Evolutionary conservation across 2,113 vertebrate genomes (phyloP).

Genomic region (Acrocephalus arundinaceus): DNA sequence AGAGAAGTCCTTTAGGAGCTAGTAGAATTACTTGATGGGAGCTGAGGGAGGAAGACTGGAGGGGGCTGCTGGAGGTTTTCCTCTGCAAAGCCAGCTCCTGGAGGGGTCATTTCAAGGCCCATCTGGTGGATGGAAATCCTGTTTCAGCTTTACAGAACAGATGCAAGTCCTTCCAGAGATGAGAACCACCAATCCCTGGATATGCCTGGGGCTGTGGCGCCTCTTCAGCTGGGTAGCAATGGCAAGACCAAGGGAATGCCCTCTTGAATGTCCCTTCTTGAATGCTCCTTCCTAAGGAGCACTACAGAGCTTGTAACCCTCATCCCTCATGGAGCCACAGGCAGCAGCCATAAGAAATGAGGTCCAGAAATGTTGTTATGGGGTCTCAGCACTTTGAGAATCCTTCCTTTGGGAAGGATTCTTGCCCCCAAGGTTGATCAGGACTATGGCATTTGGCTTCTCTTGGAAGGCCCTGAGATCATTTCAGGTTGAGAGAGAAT

Average conservation of each 20-base stretch:
- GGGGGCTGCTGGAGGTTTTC: not conserved
- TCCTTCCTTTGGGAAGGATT: not conserved
- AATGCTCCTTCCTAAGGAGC: not conserved
- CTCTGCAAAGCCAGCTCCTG: not conserved
- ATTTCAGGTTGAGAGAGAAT: not conserved
- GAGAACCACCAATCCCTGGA: not conserved
- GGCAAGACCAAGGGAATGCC: not conserved
- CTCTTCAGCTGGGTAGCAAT: not conserved
- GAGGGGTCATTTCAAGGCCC: not conserved
- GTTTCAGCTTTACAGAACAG: not conserved
- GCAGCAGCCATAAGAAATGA: not conserved
- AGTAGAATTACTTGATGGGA: not conserved
- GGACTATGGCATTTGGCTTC: not conserved
- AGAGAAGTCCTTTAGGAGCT: not conserved
- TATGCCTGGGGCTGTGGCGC: not conserved
- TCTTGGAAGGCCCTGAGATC: not conserved
- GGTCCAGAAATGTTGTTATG: not conserved
- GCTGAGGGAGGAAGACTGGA: not conserved
- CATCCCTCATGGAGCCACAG: accelerated
- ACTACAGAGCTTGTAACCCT: not conserved
- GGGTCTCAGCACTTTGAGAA: too few relatives aligned
- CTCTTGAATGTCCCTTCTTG: not conserved
- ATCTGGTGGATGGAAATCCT: not conserved
- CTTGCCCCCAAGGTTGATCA: not conserved
- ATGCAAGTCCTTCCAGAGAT: not conserved